Conservation (phyloP, 2,888 invertebrate genomes). For the Ypsolopha sequella region DNA sequence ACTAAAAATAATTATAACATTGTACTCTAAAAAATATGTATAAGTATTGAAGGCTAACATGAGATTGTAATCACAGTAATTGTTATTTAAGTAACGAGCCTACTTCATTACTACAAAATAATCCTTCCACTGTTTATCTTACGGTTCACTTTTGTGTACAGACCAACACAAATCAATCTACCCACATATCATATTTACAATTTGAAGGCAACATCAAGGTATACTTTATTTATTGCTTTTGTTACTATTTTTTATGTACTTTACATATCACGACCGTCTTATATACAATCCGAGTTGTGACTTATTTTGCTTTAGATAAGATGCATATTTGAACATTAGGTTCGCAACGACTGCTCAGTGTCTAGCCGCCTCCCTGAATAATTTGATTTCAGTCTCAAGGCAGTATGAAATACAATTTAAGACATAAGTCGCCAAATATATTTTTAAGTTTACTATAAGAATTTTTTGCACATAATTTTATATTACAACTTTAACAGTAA, state of each 20-base stretch:
- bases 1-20: conserved; percentile 68
- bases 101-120: conserved; percentile 61
- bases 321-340: conserved; percentile 45
- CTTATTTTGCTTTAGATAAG: conserved; percentile 16
- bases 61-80: conserved; percentile 70
- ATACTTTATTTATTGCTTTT: conserved; percentile 70
- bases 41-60: conserved; percentile 70
- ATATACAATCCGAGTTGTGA: conserved; percentile 43
- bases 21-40: conserved; percentile 72
- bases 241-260: conserved; percentile 43
- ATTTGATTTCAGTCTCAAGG: conserved; percentile 48
- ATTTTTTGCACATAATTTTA: not conserved
- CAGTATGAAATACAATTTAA: conserved; percentile 12
- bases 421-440: conserved; percentile 1
- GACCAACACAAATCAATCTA: conserved; percentile 39
- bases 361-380: conserved; percentile 22
- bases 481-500: conserved; percentile 1
- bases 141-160: conserved; percentile 29
- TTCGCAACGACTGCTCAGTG: not conserved
- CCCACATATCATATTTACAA: conserved; percentile 47
- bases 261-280: conserved; percentile 59
- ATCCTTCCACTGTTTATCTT: conserved; percentile 37
- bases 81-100: conserved; percentile 67
- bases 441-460: not conserved
- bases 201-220: conserved; percentile 68